A percentile compares a stretch with the other conserved stretches of the same genome.
Conservation (phyloP, 2,113 vertebrate genomes). For the Pedionomus torquatus region DNA sequence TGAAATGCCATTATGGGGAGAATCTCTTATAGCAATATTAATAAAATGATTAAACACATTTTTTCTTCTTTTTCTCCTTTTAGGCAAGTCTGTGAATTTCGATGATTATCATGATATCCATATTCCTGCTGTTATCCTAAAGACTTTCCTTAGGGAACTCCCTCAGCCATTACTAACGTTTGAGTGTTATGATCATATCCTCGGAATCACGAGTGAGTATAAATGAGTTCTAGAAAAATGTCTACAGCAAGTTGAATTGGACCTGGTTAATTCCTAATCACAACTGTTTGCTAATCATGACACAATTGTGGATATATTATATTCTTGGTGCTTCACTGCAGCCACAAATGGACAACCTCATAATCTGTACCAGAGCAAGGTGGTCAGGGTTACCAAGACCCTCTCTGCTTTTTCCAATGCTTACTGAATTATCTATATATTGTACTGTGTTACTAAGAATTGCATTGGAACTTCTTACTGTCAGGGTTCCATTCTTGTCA, state of each 20-base stretch:
- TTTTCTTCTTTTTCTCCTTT: background rate
- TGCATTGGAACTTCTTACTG: background rate
- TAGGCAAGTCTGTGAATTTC: conserved; percentile 86
- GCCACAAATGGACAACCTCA: background rate
- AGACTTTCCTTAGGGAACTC: conserved; percentile 88
- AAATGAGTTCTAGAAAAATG: background rate
- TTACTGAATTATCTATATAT: background rate
- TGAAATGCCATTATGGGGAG: background rate
- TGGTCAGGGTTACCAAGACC: background rate
- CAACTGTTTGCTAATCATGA: background rate
- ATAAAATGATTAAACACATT: background rate
- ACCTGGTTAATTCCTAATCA: background rate
- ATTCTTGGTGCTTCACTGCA: background rate
- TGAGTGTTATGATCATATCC: conserved; percentile 76
- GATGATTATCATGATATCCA: conserved; percentile 79
- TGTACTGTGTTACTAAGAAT: background rate
- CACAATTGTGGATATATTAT: background rate
- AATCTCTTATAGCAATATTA: background rate
- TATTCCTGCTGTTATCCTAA: conserved; percentile 84
- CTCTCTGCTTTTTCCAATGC: background rate
- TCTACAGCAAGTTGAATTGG: background rate
- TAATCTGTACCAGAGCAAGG: background rate
- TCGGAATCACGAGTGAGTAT: conserved; percentile 80
- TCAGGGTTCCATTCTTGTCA: background rate
- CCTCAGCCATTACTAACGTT: conserved; percentile 87